Base-by-base conservation (phyloP, 2,797 vertebrate species). In the Intellagama lesueurii region DNA sequence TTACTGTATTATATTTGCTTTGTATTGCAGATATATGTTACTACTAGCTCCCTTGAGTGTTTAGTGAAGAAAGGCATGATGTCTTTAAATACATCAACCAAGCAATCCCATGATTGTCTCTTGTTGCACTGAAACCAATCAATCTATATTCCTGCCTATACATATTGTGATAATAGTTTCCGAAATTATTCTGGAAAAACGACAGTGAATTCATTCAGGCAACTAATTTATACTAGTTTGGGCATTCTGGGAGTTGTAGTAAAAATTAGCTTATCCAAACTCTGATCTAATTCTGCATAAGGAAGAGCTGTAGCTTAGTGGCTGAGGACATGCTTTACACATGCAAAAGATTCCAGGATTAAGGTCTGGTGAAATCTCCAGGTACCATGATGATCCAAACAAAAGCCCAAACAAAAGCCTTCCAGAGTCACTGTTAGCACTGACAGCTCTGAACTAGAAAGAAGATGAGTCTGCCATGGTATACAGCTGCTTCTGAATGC, bases 171-270 rank as follows among this genome's bases (percentile, higher is more conserved):
- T 47, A 40, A 22, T 2, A 69, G 35, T 44, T 60, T 56, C 24
- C 32, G 16, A 79, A 85, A 44, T 44, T 44, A 17, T 80, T 35
- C 28, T 79, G 81, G 87, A 44, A 44, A 90, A 40, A 90, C 28
- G 52, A 85, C 88, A 85, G 56, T 7, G 24, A 83, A 60, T 72
- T 66, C 16, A 6, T 0, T 4, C 26, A 49, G 9, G 24, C 22
- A 28, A 40, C 76, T 64, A 64, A 64, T 64, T 64, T 64, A 64
- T 64, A 19, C 60, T 64, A 56, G 40, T 56, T 56, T 7, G 52
- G 7, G 52, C 7, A 56, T 56, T 56, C 52, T 7, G 7, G 19
- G 19, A 64, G 60, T 24, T 22, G 2, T 56, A 56, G 12, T 56
- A 64, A 64, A 64, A 64, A 72, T 64, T 64, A 64, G 16, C 60